Conservation (phyloP, 2,113 vertebrate genomes). For the Heteronetta atricapilla region DNA sequence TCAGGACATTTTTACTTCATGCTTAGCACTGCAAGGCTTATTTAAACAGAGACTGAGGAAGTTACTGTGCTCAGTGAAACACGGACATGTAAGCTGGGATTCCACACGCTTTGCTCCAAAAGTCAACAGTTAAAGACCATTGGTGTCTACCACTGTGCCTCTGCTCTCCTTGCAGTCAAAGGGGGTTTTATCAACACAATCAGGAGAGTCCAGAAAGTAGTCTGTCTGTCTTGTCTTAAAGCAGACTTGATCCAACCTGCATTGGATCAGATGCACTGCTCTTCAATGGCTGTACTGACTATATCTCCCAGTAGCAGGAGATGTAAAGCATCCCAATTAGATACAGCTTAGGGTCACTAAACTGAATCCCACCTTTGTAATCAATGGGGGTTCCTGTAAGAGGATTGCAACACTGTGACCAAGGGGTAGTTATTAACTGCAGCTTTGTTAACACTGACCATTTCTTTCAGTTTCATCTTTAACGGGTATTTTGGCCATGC, state of each 20-base stretch:
- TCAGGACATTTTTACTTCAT: neutral
- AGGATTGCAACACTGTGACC: neutral
- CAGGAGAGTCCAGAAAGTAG: neutral
- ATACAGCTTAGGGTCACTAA: neutral
- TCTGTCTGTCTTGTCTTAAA: neutral
- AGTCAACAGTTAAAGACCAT: neutral
- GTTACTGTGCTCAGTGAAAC: neutral
- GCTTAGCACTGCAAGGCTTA: neutral
- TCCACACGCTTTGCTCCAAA: neutral
- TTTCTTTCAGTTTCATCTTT: neutral
- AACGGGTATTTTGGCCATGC: neutral
- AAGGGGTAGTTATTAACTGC: neutral
- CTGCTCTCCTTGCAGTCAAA: neutral
- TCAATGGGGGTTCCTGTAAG: fast-evolving
- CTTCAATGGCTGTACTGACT: neutral
- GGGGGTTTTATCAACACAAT: fast-evolving
- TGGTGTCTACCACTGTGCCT: fast-evolving
- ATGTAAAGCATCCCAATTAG: neutral
- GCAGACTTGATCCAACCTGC: neutral
- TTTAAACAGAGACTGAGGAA: neutral
- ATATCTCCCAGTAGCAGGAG: neutral
- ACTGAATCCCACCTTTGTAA: neutral
- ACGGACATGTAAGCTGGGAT: neutral
- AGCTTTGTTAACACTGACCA: neutral
- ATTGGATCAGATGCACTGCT: neutral